Evolutionary conservation across 2,113 vertebrate species (phyloP), one percentile per base, ranked within the genome.

Genomic region (Mionectes macconnelli): DNA sequence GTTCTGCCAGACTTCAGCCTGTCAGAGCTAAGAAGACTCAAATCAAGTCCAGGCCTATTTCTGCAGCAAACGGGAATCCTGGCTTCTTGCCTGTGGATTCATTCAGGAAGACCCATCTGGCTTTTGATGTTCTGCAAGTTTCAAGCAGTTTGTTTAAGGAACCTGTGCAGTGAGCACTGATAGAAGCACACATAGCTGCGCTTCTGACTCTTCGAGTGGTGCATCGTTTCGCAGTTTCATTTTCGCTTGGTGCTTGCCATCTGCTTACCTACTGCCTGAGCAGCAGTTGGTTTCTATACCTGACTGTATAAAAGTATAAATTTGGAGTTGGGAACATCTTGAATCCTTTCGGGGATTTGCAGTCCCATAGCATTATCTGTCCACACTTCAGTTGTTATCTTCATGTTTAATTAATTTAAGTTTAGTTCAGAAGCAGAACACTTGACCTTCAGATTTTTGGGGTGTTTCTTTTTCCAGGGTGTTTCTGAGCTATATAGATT

Each of bases 21-120:
- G 97, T 98, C 95, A 97, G 90, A 97, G 87, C 96, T 97, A 95
- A 97, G 97, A 97, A 96, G 93, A 96, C 96, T 97, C 95, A 93
- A 97, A 97, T 98, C 97, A 97, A 98, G 97, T 96, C 97, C 97
- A 98, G 97, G 92, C 97, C 96, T 97, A 96, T 97, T 98, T 98
- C 97, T 97, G 84, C 96, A 97, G 97, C 92, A 88, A 96, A 96
- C 85, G 57, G 94, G 96, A 97, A 96, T 95, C 50, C 97, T 98
- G 97, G 96, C 97, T 96, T 35, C 66, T 85, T 97, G 98, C 98
- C 96, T 97, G 89, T 31, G 31, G 96, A 97, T 95, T 95, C 96
- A 95, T 97, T 98, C 97, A 97, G 95, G 80, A 94, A 90, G 91
- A 96, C 97, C 97, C 97, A 97, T 97, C 97, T 97, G 97, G 97